These are phyloP conservation scores for Galbula dea DNA, from an alignment of 2,113 vertebrate genomes.

Conservation along the genomic window DNA sequence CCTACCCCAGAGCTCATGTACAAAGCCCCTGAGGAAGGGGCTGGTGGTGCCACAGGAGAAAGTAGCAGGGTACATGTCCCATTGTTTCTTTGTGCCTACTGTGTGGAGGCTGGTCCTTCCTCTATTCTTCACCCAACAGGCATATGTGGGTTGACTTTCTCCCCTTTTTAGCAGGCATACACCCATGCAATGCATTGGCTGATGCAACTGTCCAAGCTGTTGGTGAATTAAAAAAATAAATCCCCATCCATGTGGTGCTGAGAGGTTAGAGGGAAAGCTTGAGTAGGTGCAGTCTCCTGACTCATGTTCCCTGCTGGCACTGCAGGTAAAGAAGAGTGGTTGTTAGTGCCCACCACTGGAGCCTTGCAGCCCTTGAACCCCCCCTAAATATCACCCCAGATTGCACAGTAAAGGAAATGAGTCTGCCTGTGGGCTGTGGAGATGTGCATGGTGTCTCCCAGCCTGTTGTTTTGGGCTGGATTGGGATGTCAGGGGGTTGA, in stretches of 20 bases:
- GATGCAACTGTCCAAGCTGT: neutral
- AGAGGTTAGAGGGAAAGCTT: neutral
- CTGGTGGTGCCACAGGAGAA: neutral
- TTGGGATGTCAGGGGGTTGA: no score
- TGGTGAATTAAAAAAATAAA: neutral
- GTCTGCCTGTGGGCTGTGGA: no score
- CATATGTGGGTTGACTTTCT: neutral
- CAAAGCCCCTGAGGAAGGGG: neutral
- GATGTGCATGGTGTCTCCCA: no score
- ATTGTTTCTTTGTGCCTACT: accelerated
- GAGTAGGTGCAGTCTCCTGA: neutral
- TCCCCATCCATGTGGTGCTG: accelerated
- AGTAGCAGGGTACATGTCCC: accelerated
- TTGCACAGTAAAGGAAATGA: neutral
- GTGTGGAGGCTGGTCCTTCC: neutral
- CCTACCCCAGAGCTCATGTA: no score
- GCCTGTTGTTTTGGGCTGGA: neutral
- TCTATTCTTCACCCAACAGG: no score
- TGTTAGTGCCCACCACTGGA: accelerated
- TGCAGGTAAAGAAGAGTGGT: neutral
- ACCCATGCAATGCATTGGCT: accelerated
- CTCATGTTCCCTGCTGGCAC: neutral
- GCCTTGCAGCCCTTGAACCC: neutral
- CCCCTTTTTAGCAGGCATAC: neutral
- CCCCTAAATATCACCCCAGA: neutral